Evolutionary conservation across 2,113 vertebrate genomes (phyloP).

Genomic region (Poeciliopsis prolifica): DNA sequence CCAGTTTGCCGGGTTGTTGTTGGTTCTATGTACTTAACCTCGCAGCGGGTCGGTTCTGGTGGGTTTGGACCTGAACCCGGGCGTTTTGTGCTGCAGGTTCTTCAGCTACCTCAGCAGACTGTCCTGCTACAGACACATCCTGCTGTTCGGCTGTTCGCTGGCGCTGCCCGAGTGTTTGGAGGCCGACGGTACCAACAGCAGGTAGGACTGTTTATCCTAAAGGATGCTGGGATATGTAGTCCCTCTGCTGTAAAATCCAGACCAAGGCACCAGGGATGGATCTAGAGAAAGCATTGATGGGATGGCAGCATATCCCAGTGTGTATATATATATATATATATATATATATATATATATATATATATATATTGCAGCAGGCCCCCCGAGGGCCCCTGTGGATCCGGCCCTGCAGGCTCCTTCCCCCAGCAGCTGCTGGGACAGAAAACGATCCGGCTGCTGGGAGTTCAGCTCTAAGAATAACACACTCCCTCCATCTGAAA

Average conservation of each 20-base stretch:
- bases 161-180: slow-evolving; percentile 89
- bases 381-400: too few species aligned
- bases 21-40: too few species aligned
- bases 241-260: too few species aligned
- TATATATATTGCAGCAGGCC: too few species aligned
- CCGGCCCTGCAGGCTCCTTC: too few species aligned
- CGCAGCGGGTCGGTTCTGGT: background rate
- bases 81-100: slow-evolving; percentile 78
- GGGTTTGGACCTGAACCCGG: background rate
- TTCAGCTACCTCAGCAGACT: slow-evolving; percentile 92
- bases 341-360: too few species aligned
- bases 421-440: slow-evolving; percentile 35
- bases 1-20: too few species aligned
- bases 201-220: slow-evolving; percentile 25
- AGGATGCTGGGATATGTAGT: background rate
- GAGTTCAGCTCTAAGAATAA: slow-evolving; percentile 28
- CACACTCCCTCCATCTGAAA: slow-evolving; percentile 1
- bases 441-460: slow-evolving; percentile 8
- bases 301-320: too few species aligned
- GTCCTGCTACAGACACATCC: slow-evolving; percentile 94
- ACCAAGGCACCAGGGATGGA: too few species aligned
- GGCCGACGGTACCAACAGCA: slow-evolving; percentile 56
- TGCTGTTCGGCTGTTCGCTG: slow-evolving; percentile 95
- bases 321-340: too few species aligned
- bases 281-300: too few species aligned